Percentiles rank a stretch among this genome's conserved stretches.
Evolutionary conservation across 2,888 invertebrate species (phyloP).

Genomic region (Panzeria rudis): DNA sequence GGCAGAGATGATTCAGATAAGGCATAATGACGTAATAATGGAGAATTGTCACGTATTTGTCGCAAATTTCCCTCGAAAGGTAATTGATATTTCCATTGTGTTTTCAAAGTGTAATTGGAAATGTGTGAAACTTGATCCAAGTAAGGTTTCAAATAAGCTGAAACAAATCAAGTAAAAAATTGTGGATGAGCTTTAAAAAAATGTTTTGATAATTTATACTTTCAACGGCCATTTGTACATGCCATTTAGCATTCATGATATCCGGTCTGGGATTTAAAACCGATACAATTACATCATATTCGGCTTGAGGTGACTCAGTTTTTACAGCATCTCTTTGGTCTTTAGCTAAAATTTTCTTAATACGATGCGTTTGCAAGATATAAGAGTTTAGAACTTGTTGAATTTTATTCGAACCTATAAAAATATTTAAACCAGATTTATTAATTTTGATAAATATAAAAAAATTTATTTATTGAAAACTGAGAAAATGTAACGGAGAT

Average conservation of each 20-base stretch:
- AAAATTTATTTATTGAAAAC: not conserved
- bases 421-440: not conserved
- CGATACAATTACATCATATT: conserved; percentile 92
- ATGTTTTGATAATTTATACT: conserved; percentile 83
- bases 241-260: conserved; percentile 87
- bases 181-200: not conserved
- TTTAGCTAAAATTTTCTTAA: conserved; percentile 80
- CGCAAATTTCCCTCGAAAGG: conserved; percentile 90
- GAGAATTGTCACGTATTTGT: conserved; percentile 85
- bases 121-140: conserved; percentile 88
- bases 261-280: conserved; percentile 93
- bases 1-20: conserved; percentile 89
- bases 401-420: conserved; percentile 83
- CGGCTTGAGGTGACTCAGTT: conserved; percentile 85
- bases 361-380: conserved; percentile 81
- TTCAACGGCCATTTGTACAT: conserved; percentile 88
- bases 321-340: conserved; percentile 83
- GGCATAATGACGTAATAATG: conserved; percentile 86
- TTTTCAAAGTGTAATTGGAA: conserved; percentile 92
- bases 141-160: conserved; percentile 92
- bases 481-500: too few relatives aligned
- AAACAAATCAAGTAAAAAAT: conserved; percentile 74
- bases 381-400: conserved; percentile 84
- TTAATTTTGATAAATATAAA: not conserved
- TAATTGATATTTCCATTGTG: conserved; percentile 94